Base-by-base conservation (phyloP, 2,797 vertebrate genomes). In the Neostethus bicornis region DNA sequence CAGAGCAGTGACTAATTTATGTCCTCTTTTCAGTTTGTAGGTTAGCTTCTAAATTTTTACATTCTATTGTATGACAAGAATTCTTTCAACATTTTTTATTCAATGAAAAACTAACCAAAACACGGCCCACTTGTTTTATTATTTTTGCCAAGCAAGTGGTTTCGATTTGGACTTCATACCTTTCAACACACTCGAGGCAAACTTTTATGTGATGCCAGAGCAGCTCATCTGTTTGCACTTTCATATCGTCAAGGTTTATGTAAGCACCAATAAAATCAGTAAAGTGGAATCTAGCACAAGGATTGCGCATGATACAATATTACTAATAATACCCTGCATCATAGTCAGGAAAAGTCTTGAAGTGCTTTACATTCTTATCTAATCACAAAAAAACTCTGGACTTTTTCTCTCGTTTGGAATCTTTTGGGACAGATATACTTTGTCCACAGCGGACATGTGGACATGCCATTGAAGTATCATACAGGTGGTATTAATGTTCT, bases 231-330 rank as follows among this genome's bases (percentile, higher is more conserved):
- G 29, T 14, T 34, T 49, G 38, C 34, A 16, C 26, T 6, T 59
- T 35, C 38, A 49, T 32, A 49, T 70, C 53, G 31, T 32, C 3
- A 31, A 50, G 25, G 38, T 26, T 54, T 55, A 57, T 14, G 50
- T 23, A 26, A 49, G 23, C 10, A 4, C n/a, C 38, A 54, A 24
- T 49, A 55, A 57, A 3, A 32, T 45, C 37, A 53, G 32, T 41
- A 42, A 53, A 41, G 11, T 7, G 4, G 13, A 57, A 16, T 39
- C 46, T 46, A 35, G 42, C 7, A 48, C 11, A 35, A 11, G 2
- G 13, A 0, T 7, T 6, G 16, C 16, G 23, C 14, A 39, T 44
- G 26, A 43, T 48, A 41, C 19, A 13, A n/a, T n/a, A n/a, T 41
- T 21, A 21, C 38, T 41, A 41, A 41, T 20, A 21, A 41, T 41